phyloP scores from a whole-genome alignment of 2,888 invertebrate species.

The Fragum whitleyi region DNA sequence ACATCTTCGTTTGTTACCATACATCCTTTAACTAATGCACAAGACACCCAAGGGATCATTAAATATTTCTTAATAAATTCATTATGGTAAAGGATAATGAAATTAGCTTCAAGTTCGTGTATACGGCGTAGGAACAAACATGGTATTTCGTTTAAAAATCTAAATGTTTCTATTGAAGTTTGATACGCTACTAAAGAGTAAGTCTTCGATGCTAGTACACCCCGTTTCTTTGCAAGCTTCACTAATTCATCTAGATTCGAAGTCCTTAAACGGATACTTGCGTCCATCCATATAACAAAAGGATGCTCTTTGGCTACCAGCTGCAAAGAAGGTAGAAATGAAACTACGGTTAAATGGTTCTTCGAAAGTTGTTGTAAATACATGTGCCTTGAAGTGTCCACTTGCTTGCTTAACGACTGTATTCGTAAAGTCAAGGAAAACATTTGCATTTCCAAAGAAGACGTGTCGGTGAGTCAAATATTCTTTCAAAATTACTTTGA shows the following conservation, averaged over 20 bases:
- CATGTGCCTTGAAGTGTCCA: too few relatives aligned
- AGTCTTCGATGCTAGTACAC: neutral
- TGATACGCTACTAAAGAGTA: neutral
- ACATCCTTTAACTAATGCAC: neutral
- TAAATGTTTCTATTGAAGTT: neutral
- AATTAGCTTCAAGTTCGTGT: neutral
- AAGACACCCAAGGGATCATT: neutral
- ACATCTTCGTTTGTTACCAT: neutral
- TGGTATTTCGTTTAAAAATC: neutral
- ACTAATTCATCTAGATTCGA: neutral
- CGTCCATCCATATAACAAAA: neutral
- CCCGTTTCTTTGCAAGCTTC: neutral
- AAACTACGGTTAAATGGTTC: neutral
- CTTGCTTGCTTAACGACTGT: too few relatives aligned
- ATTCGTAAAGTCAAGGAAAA: too few relatives aligned
- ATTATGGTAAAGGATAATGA: neutral
- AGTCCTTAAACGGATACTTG: neutral
- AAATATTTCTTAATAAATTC: neutral
- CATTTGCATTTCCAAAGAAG: too few relatives aligned
- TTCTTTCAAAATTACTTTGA: too few relatives aligned
- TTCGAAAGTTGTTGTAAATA: too few relatives aligned
- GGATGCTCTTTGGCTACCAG: neutral
- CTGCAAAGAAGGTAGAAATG: neutral
- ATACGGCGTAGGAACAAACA: neutral
- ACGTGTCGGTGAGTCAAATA: too few relatives aligned